Base-by-base conservation (phyloP, 2,888 invertebrate species). In the Dilophus febrilis region DNA sequence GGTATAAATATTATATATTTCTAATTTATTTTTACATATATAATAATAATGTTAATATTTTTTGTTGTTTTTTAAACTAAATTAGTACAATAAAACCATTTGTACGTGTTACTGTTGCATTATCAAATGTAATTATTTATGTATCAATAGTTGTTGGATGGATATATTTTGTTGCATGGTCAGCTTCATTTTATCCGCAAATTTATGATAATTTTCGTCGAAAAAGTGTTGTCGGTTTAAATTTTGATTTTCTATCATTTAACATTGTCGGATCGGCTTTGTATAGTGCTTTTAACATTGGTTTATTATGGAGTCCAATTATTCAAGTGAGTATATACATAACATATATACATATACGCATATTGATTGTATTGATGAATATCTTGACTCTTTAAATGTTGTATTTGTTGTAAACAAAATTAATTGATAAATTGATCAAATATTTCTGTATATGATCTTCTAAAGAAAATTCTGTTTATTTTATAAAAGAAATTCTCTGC, bases 111-210 rank as follows among this genome's bases (percentile, higher is more conserved):
- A 80, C 78, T 4, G 74, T 86, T 26, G 79, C 78, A 61, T 77
- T 77, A 55, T 77, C 78, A 0, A 61, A 69, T 34, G 64, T 64
- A 0, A 66, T 94, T 40, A 73, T 77, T 46, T 68, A 78, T 6
- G 65, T 84, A 37, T 87, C 85, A 17, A 64, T 72, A 43, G 71
- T 88, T 4, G 82, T 97, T 57, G 98, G 98, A n/a, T 98, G 98
- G 98, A 67, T 92, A 26, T 98, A 98, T 65, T 98, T 98, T 66
- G 72, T 77, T 26, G 94, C 95, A 12, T 98, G 98, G 98, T 92
- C 95, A 1, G 65, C 97, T 34, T 97, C 95, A 2, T 98, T 98
- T 67, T 98, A 98, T 67, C 97, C 98, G 1, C 98, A 98, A 64
- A 86, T 95, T 33, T 82, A 79, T 60, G 76, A 70, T 48, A 98